phyloP scores from a whole-genome alignment of 2,113 vertebrate genomes.

The Pelusios castaneus region DNA sequence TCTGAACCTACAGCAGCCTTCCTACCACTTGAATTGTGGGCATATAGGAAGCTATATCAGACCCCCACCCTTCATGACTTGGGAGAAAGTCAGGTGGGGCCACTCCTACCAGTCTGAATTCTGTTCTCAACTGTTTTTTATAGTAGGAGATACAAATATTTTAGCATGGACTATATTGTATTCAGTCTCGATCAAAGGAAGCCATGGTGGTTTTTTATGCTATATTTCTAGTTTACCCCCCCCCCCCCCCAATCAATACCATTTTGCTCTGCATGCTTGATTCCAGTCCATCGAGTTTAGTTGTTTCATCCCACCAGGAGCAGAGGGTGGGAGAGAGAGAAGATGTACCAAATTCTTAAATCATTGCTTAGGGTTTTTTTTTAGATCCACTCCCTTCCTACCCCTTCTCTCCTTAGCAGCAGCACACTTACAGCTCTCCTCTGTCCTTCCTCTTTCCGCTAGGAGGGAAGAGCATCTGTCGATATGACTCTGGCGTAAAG shows the following conservation, averaged over 20 bases:
- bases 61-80: not conserved
- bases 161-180: not conserved
- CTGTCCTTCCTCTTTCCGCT: slow-evolving; percentile 78
- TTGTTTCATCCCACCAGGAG: not conserved
- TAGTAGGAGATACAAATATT: not conserved
- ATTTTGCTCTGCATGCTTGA: not conserved
- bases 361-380: not conserved
- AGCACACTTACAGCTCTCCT: slow-evolving; percentile 75
- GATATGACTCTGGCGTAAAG: slow-evolving; percentile 89
- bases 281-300: not conserved
- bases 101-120: not conserved
- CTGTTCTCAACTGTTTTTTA: not conserved
- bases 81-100: not conserved
- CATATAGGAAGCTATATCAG: not conserved
- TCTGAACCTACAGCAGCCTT: fast-evolving
- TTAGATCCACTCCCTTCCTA: not conserved
- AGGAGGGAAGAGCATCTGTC: slow-evolving; percentile 68
- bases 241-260: not conserved
- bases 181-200: not conserved
- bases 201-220: not conserved
- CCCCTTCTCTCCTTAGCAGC: not conserved
- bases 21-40: fast-evolving
- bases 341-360: not conserved
- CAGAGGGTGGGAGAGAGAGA: not conserved
- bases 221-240: not conserved